phyloP scores from a whole-genome alignment of 2,113 vertebrate genomes.

The Butorides virescens region DNA sequence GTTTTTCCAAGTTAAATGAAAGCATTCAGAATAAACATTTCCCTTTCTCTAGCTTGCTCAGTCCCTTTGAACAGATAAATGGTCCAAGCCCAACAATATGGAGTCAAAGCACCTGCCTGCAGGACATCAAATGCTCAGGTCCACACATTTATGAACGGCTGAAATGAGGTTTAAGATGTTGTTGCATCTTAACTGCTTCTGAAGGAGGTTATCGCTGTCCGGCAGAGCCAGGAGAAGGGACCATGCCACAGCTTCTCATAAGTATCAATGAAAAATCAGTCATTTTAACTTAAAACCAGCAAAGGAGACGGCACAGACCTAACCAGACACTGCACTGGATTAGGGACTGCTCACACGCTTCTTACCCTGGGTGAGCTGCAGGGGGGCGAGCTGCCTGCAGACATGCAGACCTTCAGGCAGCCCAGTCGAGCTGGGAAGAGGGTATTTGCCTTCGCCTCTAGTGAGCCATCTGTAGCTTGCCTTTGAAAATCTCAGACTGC shows the following conservation, averaged over 20 bases:
- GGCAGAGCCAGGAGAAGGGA: neutral
- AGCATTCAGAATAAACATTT: neutral
- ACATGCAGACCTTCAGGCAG: neutral
- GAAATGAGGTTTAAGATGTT: neutral
- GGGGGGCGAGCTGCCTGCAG: neutral
- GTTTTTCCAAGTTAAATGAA: rapidly evolving
- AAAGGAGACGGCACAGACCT: neutral
- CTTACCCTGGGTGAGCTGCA: neutral
- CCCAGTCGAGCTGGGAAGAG: neutral
- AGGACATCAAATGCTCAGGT: neutral
- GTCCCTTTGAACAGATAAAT: neutral
- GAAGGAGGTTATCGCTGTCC: neutral
- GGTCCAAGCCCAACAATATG: neutral
- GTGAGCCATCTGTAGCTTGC: neutral
- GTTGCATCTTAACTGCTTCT: neutral
- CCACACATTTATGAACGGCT: rapidly evolving
- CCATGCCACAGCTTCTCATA: neutral
- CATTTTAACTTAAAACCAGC: neutral
- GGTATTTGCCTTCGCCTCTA: neutral
- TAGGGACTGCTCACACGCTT: neutral
- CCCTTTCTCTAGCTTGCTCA: neutral
- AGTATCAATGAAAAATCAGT: neutral
- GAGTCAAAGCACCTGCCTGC: neutral
- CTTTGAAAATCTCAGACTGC: neutral
- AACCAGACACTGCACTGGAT: neutral